Evolutionary conservation across 2,797 vertebrate species (phyloP), one percentile per base, ranked within the genome.

Genomic region (Holocentrus rufus): DNA sequence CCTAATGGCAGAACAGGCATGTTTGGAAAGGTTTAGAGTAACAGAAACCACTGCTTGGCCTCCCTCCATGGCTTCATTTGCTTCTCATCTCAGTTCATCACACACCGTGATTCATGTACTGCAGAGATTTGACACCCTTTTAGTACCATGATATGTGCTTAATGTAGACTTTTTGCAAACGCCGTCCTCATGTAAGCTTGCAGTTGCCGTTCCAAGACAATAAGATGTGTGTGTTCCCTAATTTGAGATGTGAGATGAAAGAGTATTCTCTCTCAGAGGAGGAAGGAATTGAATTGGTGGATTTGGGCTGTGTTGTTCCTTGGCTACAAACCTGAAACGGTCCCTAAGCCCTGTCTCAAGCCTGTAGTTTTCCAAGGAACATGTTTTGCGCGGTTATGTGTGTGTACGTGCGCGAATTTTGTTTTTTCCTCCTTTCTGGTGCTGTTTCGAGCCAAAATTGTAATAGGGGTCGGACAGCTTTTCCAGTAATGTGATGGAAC

Each of bases 181-280:
- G 65, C 75, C 11, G 54, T 77, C 78, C 72, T 77, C 63, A 57
- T 57, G 34, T 66, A 58, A 63, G 49, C 47, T 54, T 18, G 49
- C 60, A 66, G 60, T 72, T 78, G 34, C 72, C 69, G 59, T 67
- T 49, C 56, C 53, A 10, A 74, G 61, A 82, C 72, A 82, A 84
- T 67, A 69, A 49, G 36, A 81, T 64, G 59, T 86, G 72, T 72
- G 59, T 73, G 85, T 82, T 75, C 68, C 72, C 72, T 88, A 80
- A 85, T 83, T 86, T 81, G 69, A 87, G 79, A 76, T 47, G 73
- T 17, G 54, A 83, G 81, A 89, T 85, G 68, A 90, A 86, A 88
- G 83, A 10, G 54, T 13, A 18, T 50, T 56, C 25, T 69, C 67
- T 54, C 64, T 80, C 83, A 23, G 49, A 77, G 81, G 84, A 86